Evolutionary conservation across 2,113 vertebrate species (phyloP).

Genomic region (Chiloscyllium plagiosum): DNA sequence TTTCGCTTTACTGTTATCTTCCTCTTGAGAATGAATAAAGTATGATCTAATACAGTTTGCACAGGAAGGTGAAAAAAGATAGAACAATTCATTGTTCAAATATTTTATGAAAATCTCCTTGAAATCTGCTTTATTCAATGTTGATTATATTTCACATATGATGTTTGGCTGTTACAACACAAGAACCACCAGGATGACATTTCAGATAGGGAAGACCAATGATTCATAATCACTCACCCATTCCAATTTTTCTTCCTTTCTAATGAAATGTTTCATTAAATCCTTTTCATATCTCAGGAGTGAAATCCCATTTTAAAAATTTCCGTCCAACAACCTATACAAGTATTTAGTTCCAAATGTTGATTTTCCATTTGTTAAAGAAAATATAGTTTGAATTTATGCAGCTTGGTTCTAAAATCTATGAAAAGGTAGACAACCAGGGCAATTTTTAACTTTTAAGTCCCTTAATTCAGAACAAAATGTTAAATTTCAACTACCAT

Average conservation of each 20-base stretch:
- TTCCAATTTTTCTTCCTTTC: neutral
- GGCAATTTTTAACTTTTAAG: neutral
- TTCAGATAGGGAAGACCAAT: neutral
- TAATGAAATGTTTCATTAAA: neutral
- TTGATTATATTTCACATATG: neutral
- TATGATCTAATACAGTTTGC: neutral
- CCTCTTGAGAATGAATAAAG: too few relatives aligned
- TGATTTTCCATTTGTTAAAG: neutral
- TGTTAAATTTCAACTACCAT: neutral
- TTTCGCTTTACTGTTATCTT: neutral
- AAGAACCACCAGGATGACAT: neutral
- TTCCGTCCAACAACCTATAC: neutral
- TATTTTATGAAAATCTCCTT: neutral
- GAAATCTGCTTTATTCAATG: neutral
- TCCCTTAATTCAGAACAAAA: neutral
- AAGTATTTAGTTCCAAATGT: neutral
- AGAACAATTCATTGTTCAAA: neutral
- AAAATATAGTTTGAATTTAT: neutral
- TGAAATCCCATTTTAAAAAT: neutral
- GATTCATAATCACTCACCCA: neutral
- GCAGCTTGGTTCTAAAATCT: neutral
- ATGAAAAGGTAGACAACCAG: neutral
- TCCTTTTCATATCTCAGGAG: neutral
- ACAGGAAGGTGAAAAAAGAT: neutral
- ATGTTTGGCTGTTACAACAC: neutral